phyloP scores from a whole-genome alignment of 2,888 invertebrate genomes.

The Erannis defoliaria region DNA sequence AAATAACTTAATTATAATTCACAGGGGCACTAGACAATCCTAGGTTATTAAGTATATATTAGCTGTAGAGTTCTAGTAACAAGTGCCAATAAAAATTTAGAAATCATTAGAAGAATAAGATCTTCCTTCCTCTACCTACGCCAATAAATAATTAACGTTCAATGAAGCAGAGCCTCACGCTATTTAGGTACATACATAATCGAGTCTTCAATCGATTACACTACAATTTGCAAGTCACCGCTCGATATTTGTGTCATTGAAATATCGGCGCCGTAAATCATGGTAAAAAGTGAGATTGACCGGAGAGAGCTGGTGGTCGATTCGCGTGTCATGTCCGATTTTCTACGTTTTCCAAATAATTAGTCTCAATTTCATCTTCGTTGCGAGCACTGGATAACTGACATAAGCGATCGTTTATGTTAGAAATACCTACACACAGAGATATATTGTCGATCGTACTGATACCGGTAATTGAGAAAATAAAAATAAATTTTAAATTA shows the following conservation, averaged over 20 bases:
- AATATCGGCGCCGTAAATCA: conserved; percentile 37
- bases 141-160: conserved; percentile 1
- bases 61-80: background rate
- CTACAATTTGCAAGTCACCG: conserved; percentile 26
- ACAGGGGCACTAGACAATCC: no score
- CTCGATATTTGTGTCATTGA: conserved; percentile 34
- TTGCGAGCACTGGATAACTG: conserved; percentile 47
- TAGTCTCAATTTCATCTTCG: conserved; percentile 53
- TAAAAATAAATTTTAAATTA: background rate
- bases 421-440: conserved; percentile 21
- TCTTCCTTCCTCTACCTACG: background rate
- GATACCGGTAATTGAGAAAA: background rate
- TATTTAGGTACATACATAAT: conserved; percentile 16
- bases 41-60: no score
- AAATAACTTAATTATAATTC: no score
- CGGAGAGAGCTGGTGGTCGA: conserved; percentile 49
- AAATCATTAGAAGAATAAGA: background rate
- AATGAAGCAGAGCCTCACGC: conserved; percentile 23
- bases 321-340: conserved; percentile 56
- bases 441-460: background rate
- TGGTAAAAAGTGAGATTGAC: conserved; percentile 46
- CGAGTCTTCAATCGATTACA: conserved; percentile 18
- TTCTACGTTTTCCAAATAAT: conserved; percentile 68
- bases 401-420: conserved; percentile 44
- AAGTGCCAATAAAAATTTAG: background rate